Base-by-base conservation (phyloP, 2,113 vertebrate genomes). In the Malurus cyaneus region DNA sequence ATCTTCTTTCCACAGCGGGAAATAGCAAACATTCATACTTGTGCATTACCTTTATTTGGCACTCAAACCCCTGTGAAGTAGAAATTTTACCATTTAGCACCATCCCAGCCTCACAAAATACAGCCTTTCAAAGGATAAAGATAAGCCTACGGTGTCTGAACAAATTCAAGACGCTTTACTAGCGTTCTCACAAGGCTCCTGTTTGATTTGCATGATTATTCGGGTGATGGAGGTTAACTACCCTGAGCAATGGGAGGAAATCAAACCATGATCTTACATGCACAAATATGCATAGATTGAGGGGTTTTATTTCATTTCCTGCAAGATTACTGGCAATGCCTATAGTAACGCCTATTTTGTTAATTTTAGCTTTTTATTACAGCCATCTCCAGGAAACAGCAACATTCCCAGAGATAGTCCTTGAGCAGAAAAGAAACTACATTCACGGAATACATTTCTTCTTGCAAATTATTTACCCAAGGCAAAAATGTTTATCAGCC, bases 1-100 rank as follows among this genome's bases (percentile, higher is more conserved):
- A 93, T 96, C 83, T 94, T 87, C 84, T 61, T 89, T 86, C 82
- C 49, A 82, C 73, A 86, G 86, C 0, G 4, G 88, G 93, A 90
- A 96, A 92, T 46, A 96, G 92, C 88, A 96, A 95, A 93, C 93
- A 95, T 93, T 74, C 86, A 9, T 96, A 72, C 82, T 95, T 93
- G 90, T 94, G n/a, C 88, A 64, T 96, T 97, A 95, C 95, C 90
- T 96, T 94, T 96, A 84, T 93, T 95, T 97, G 96, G 94, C 95
- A 92, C 74, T 81, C 76, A 69, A 67, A 84, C 46, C 69, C 60
- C 52, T 29, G 88, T 69, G 92, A 96, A 96, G 82, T 14, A 94
- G 93, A 96, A 92, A 92, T 95, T 86, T 86, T 95, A 81, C 80
- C 80, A 84, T 88, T 95, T 96, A 95, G 78, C 94, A 65, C 77